Base-by-base conservation (phyloP, 2,888 invertebrate genomes). In the Cheilosia soror region DNA sequence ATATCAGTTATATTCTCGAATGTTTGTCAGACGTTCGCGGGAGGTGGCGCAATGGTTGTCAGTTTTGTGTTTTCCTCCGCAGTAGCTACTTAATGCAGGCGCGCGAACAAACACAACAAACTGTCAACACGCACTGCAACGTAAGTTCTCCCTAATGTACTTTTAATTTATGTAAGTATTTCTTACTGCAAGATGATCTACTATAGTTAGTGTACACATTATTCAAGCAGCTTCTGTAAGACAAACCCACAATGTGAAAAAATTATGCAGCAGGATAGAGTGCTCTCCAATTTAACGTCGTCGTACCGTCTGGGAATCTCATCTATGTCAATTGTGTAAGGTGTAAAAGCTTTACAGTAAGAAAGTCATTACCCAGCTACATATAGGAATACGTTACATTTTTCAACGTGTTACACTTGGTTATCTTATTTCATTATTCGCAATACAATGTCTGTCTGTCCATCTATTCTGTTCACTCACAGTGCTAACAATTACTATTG, bases 401-500 rank as follows among this genome's bases (percentile, higher is more conserved):
- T 42, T 40, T 49, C 27, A 29, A 40, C 58, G 42, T 40, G 47
- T n/a, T 63, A 40, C 47, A 62, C 63, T 58, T 13, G 71, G 31
- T 49, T 72, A 79, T 58, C 65, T 71, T 40, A 58, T 66, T 65
- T 72, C 31, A 79, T 42, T 79, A 71, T 51, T 79, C 51, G 60
- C 58, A 60, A 55, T 33, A 69, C 79, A 79, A 72, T 63, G 71
- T 79, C 78, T 72, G 79, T 72, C 72, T 44, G 65, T 66, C 65
- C 11, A 42, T 65, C 63, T 55, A 65, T 51, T 27, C 63, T 57
- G 51, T 49, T 25, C 15, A 62, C 40, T 57, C 47, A 27, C 44
- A 65, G 20, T n/a, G 27, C 68, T 25, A 60, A 77, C 77, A 69
- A 77, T 68, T 77, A 77, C 77, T 68, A 77, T 53, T 44, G 66